phyloP scores from a whole-genome alignment of 2,113 vertebrate species.

The Chamaea fasciata region DNA sequence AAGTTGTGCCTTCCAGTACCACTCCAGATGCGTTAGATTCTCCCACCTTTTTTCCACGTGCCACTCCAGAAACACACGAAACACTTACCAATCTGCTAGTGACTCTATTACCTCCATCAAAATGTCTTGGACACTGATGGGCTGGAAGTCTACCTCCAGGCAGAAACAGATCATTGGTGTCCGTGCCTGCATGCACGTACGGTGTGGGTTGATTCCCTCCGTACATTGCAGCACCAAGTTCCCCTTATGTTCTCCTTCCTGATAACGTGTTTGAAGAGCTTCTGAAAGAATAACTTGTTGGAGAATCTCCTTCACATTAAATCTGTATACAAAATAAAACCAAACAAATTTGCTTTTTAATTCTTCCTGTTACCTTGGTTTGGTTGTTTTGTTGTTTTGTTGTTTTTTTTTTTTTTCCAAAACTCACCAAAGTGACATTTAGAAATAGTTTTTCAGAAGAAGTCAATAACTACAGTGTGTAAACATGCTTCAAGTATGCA shows the following conservation, averaged over 20 bases:
- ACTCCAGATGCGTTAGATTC: background rate
- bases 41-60: background rate
- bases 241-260: background rate
- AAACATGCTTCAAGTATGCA: background rate
- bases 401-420: background rate
- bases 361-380: background rate
- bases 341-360: background rate
- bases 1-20: background rate
- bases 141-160: background rate
- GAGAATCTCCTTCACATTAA: background rate
- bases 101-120: background rate
- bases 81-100: background rate
- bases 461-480: background rate
- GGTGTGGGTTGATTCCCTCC: background rate
- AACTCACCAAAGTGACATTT: background rate
- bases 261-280: fast-evolving
- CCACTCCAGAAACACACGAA: background rate
- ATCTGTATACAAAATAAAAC: background rate
- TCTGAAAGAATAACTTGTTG: background rate
- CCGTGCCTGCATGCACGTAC: no score
- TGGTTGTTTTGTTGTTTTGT: no score
- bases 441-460: background rate
- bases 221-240: fast-evolving
- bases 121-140: background rate
- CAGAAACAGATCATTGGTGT: background rate